phyloP scores from a whole-genome alignment of 2,888 invertebrate species.

The Cheilosia grossa region DNA sequence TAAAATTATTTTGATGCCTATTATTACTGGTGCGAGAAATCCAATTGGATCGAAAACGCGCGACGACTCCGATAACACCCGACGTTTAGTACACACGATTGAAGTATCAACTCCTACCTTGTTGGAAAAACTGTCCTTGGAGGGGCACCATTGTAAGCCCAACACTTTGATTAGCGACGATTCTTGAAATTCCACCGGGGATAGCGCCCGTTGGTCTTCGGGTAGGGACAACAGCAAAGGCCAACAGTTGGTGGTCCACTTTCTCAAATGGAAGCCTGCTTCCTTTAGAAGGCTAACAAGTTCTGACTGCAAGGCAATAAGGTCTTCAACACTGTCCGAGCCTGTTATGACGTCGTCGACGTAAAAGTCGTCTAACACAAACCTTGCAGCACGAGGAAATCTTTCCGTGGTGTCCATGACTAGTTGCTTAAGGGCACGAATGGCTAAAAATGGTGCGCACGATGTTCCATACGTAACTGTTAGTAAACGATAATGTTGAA shows the following conservation, averaged over 20 bases:
- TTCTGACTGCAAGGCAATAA: not conserved
- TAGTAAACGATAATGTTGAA: too few species aligned
- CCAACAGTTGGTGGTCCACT: conserved; percentile 26
- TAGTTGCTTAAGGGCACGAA: not conserved
- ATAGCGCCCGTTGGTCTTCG: not conserved
- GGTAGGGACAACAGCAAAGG: conserved; percentile 7
- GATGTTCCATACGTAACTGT: not conserved
- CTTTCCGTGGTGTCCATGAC: not conserved
- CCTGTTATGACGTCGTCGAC: conserved; percentile 47
- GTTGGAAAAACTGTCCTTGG: too few species aligned
- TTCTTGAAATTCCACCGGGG: not conserved
- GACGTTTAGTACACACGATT: too few species aligned
- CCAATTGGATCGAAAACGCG: not conserved
- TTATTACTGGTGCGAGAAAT: not conserved
- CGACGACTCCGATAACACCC: too few species aligned
- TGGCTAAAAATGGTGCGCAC: not conserved
- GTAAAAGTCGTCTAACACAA: too few species aligned
- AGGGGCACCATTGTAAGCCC: too few species aligned
- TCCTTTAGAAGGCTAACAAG: not conserved
- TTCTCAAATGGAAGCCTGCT: not conserved
- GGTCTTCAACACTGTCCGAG: conserved; percentile 18
- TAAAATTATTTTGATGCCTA: conserved; percentile 11
- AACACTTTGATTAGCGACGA: conserved; percentile 30
- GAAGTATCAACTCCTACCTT: too few species aligned
- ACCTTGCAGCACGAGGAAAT: too few species aligned